Evolutionary conservation across 1,140 invertebrate species (phyloP).

Genomic region (Drosophila quadrilineata): DNA sequence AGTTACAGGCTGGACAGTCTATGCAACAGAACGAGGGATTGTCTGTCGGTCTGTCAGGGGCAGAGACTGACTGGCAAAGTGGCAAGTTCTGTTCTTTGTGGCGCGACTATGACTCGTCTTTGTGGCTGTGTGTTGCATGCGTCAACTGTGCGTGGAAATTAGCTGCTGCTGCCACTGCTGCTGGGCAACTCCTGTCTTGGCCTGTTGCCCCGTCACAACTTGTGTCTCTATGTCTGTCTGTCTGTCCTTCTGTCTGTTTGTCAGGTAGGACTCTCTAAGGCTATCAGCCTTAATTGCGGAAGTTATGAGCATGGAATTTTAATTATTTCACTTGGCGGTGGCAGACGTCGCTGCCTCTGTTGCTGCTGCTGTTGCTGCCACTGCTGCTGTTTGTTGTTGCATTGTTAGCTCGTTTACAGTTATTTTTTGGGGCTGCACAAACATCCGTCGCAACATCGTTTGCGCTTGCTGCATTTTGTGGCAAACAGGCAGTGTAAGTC

Average conservation of each 20-base stretch:
- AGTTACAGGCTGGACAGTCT: too few species aligned
- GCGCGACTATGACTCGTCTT: neutral
- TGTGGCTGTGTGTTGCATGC: slow-evolving; percentile 44
- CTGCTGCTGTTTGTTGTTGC: slow-evolving; percentile 19
- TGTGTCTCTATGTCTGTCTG: neutral
- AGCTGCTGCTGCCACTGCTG: slow-evolving; percentile 61
- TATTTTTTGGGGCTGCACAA: slow-evolving; percentile 55
- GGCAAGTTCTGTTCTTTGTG: slow-evolving; percentile 42
- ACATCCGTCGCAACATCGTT: slow-evolving; percentile 63
- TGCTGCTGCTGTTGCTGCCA: neutral
- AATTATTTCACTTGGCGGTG: slow-evolving; percentile 65
- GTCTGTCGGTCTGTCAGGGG: slow-evolving; percentile 22
- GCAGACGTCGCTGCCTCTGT: slow-evolving; percentile 2
- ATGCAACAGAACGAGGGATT: slow-evolving; percentile 5
- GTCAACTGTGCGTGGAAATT: slow-evolving; percentile 75
- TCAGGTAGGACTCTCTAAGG: too few species aligned
- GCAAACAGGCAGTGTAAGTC: neutral
- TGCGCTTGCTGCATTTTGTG: too few species aligned
- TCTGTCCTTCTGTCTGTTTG: slow-evolving; percentile 11
- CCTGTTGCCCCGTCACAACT: slow-evolving; percentile 10
- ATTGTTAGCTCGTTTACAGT: slow-evolving; percentile 61
- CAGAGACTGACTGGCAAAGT: slow-evolving; percentile 29
- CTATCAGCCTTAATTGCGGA: slow-evolving; percentile 72
- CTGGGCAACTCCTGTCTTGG: slow-evolving; percentile 34
- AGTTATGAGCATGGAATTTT: slow-evolving; percentile 79